A percentile compares a stretch with the other conserved stretches of the same genome.
Conservation (phyloP, 2,797 vertebrate genomes). For the Phyllotis vaccarum region DNA sequence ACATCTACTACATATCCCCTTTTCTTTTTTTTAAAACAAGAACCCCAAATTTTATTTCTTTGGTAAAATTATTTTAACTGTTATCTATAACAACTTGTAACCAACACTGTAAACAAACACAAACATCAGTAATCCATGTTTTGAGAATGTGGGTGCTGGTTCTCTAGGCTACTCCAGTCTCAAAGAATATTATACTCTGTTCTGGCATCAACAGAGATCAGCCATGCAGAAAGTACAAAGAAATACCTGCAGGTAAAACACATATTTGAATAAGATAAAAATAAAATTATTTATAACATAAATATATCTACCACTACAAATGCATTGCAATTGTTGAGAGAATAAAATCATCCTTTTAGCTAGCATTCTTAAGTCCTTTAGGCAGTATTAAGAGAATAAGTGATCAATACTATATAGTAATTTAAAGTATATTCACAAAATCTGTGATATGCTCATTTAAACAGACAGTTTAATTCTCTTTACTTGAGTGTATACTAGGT, state of each 20-base stretch:
- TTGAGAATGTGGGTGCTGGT: no score
- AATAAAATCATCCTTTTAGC: neutral
- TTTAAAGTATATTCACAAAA: constrained; percentile 37
- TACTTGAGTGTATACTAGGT: neutral
- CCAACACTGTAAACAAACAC: no score
- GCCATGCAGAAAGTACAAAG: neutral
- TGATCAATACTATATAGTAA: neutral
- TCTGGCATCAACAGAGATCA: neutral
- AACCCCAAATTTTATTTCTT: no score
- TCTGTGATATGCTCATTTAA: constrained; percentile 14
- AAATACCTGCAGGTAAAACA: neutral
- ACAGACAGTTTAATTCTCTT: neutral
- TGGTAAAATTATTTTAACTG: no score
- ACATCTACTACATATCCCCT: no score
- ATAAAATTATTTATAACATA: neutral
- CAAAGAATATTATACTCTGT: neutral
- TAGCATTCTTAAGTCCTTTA: neutral
- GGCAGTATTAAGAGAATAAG: neutral
- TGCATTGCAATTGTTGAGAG: neutral
- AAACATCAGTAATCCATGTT: no score
- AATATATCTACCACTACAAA: neutral
- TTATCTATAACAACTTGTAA: no score
- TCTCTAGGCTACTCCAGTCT: no score
- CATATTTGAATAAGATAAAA: neutral
- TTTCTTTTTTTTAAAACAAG: no score